Evolutionary conservation across 2,888 invertebrate species (phyloP), one percentile per base, ranked within the genome.

Genomic region (Ophion slaviceki): DNA sequence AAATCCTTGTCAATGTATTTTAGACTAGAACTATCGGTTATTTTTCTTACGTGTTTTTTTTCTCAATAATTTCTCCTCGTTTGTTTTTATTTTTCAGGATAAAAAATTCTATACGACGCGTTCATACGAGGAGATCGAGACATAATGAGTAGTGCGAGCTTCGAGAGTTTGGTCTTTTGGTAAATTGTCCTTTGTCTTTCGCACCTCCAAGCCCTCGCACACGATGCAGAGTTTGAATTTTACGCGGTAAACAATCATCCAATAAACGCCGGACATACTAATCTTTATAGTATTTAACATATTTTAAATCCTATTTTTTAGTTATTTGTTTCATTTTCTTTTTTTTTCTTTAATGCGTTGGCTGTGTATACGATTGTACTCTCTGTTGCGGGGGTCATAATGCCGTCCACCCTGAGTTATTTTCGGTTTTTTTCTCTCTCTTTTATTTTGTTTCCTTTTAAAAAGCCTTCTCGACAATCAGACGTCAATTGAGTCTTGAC

Each of bases 321-420:
- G 4, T 68, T 68, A 20, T 45, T 57, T 28, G 28, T 70, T 57
- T 71, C 47, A 20, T 66, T 71, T 76, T 20, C 62, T 81, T 81
- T 79, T 71, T 64, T 85, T 88, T 91, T 89, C 89, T 90, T 91
- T 88, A 88, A 90, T 92, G 90, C 88, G 91, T 93, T 94, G 94
- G 93, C 93, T 93, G 92, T 93, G 92, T 93, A 93, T 93, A 93
- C 92, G 93, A 94, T 94, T 94, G 94, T 94, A 94, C 94, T 94
- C 92, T 92, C 92, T 91, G 93, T 94, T 93, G 82, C 92, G 91
- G 91, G 91, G 92, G 91, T 92, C 92, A 92, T 92, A 91, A 92
- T 93, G 92, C 89, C 80, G 88, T 91, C 89, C 91, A 92, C 93
- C 93, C 94, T 94, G 94, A 94, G 93, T 92, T 87, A 89, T 82